Evolutionary conservation across 2,797 vertebrate species (phyloP), one percentile per base, ranked within the genome.

Genomic region (Synanceia verrucosa): DNA sequence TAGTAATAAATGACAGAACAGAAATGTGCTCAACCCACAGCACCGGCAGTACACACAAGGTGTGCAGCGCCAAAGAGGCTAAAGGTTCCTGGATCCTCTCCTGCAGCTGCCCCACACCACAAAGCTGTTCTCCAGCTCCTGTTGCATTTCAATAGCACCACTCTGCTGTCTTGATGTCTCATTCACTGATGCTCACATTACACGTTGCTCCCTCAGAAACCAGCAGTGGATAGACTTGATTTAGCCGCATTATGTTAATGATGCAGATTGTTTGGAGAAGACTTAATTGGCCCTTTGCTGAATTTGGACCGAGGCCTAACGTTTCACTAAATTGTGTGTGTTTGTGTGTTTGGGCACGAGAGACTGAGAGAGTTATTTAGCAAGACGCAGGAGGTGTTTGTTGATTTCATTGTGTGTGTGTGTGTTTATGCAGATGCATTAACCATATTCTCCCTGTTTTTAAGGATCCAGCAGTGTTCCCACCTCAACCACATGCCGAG

Each of bases 401-500:
- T 37, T n/a, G n/a, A n/a, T 56, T 61, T 19, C 5, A 61, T 44
- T 47, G 23, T 41, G 31, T 18, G 36, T 47, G 23, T 69, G 59
- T 39, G 29, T 37, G 14, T n/a, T 33, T 50, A 21, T 39, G 4
- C 31, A 14, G 6, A 21, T 31, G 18, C 33, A 21, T 71, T 57
- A 33, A 29, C 21, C 39, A 37, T 78, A 23, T 16, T 62, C 24
- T 69, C 29, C 43, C 7, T 12, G n/a, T 26, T 12, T 56, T 76
- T 53, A 76, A 95, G 95, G 89, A 95, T 99, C 69, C 96, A 99
- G 77, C 96, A 95, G 73, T 99, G 97, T 79, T 97, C 96, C 51
- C 93, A 96, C 88, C 95, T 98, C 79, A 99, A 98, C 92, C 94
- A 93, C 57, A 98, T 99, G 97, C 90, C 92, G 6, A 88, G 94